Evolutionary conservation across 2,113 vertebrate genomes (phyloP), one percentile per base, ranked within the genome.

Genomic region (Monopterus albus): DNA sequence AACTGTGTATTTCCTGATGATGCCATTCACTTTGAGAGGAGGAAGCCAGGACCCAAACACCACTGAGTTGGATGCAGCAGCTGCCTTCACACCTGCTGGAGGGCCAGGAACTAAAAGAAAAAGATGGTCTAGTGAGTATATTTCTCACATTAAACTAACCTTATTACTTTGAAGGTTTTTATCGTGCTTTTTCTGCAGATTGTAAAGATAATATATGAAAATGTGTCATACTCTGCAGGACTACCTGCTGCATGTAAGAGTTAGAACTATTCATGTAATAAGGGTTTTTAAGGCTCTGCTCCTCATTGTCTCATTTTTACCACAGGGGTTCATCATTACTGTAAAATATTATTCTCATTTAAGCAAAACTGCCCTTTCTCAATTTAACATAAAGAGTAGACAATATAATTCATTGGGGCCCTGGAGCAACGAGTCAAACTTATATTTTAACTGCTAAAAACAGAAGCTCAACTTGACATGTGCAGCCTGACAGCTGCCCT

Each of bases 1-100:
- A 25, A 98, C 94, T 0, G 96, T 98, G 91, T 98, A 98, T 88
- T 98, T 98, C 40, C 96, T 90, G 90, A 98, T 98, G 78, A 98
- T 88, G 83, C 97, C 97, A 0, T 98, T 98, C 67, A 96, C 90
- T 93, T 98, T 98, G 78, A 95, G 92, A 0, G 97, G 97, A 62
- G 96, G 96, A 1, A 98, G 95, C 97, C 97, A 98, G 25, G 97
- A 98, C 53, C 98, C 96, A 0, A 96, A 98, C 74, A 98, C 96
- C 0, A 94, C 96, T 8, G 96, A 95, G 70, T 95, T 95, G 0
- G 96, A 96, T 9, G 97, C 95, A 0, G 96, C 96, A 0, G 96
- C 96, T 1, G 97, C 97, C 88, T 98, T 98, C 45, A 98, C 96
- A 1, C 96, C 97, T 0, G 94, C 97, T 0, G 97, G 96, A 60